phyloP scores from a whole-genome alignment of 2,797 vertebrate species.

The Ptychadena robeensis region DNA sequence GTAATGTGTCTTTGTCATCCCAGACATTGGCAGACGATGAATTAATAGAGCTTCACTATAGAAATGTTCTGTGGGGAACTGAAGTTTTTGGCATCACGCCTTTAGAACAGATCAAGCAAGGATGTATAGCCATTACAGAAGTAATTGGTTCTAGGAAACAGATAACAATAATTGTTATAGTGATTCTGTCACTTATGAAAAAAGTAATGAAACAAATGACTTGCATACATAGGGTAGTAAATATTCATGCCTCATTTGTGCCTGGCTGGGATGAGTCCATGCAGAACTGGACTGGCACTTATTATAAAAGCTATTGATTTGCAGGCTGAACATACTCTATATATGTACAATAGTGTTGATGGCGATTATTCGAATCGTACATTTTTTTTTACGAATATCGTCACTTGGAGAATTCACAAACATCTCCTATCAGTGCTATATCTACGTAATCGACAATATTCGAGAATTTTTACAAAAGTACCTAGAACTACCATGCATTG shows the following conservation, averaged over 20 bases:
- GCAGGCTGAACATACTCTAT: background rate
- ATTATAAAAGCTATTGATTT: background rate
- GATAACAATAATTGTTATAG: background rate
- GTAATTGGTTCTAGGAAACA: background rate
- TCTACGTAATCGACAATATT: no score
- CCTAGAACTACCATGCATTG: no score
- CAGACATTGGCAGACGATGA: background rate
- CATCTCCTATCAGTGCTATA: no score
- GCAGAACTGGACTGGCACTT: background rate
- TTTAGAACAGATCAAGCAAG: background rate
- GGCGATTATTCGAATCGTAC: no score
- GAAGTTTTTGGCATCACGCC: background rate
- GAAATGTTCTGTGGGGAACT: background rate
- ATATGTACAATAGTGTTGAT: background rate
- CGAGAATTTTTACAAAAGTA: no score
- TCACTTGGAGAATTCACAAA: no score
- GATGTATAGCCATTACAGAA: background rate
- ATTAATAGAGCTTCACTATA: conserved; percentile 7
- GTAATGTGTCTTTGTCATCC: conserved; percentile 8
- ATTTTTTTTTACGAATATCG: no score
- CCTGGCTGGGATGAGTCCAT: background rate
- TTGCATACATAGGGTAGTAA: background rate
- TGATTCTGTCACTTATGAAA: background rate
- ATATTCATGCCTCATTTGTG: background rate
- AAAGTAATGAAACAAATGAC: background rate